Conservation (phyloP, 2,888 invertebrate species). For the Pyralis farinalis region DNA sequence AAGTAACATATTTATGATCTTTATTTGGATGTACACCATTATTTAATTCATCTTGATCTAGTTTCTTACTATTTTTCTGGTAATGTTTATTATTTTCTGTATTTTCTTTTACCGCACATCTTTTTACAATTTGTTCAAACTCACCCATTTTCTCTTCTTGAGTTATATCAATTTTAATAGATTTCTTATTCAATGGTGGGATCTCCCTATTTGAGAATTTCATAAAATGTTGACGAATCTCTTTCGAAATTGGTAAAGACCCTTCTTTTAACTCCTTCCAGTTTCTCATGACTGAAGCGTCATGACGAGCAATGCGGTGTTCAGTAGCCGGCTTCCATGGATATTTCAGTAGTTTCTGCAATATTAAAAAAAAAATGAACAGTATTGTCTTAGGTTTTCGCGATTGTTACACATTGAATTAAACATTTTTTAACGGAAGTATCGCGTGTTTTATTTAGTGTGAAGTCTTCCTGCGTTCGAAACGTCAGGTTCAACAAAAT, state of each 20-base stretch:
- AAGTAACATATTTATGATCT: conserved; percentile 45
- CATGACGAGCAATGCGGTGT: conserved; percentile 83
- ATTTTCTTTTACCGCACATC: conserved; percentile 48
- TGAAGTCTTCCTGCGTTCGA: too few relatives aligned
- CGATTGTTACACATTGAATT: too few relatives aligned
- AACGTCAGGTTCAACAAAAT: too few relatives aligned
- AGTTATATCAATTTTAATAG: conserved; percentile 53
- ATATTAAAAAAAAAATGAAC: conserved; percentile 19
- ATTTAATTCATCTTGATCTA: conserved; percentile 5
- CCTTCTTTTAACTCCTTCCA: conserved; percentile 84
- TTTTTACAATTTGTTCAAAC: conserved; percentile 69
- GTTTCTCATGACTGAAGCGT: conserved; percentile 83
- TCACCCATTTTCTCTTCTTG: conserved; percentile 56
- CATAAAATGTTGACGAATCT: conserved; percentile 80
- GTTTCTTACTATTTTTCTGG: not conserved
- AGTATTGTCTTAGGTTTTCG: too few relatives aligned
- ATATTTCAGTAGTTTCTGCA: conserved; percentile 83
- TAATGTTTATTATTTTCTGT: conserved; percentile 13
- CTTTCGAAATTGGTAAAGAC: conserved; percentile 64
- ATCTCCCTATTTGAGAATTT: conserved; percentile 84
- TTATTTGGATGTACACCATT: conserved; percentile 20
- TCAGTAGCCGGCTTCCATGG: conserved; percentile 83
- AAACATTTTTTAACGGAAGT: too few relatives aligned
- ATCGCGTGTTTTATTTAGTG: too few relatives aligned
- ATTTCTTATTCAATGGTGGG: conserved; percentile 54